phyloP scores from a whole-genome alignment of 2,113 vertebrate genomes.

The Gnathonemus echidnorhynchus region DNA sequence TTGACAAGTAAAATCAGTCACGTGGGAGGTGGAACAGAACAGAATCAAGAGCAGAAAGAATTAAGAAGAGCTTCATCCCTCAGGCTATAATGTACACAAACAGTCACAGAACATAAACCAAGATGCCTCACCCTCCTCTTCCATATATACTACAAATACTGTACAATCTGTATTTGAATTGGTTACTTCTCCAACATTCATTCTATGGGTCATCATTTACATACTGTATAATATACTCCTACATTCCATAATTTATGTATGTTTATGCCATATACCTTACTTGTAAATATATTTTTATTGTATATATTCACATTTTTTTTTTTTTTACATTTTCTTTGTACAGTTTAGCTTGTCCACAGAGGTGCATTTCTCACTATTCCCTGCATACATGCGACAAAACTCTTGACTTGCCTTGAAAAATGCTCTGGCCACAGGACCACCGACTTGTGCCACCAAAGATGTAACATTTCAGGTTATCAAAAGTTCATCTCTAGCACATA shows the following conservation, averaged over 20 bases:
- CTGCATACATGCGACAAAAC: background rate
- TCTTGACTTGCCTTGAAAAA: background rate
- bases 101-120: background rate
- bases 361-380: background rate
- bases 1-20: background rate
- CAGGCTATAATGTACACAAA: background rate
- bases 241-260: background rate
- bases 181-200: background rate
- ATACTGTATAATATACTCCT: background rate
- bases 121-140: background rate
- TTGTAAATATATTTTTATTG: background rate
- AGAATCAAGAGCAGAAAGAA: background rate
- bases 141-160: background rate
- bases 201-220: background rate
- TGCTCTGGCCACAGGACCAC: background rate
- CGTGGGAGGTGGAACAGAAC: background rate
- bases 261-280: background rate
- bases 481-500: background rate
- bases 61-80: background rate
- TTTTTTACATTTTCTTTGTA: background rate
- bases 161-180: background rate
- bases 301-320: background rate
- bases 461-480: background rate
- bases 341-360: background rate
- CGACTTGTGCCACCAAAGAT: background rate